phyloP scores from a whole-genome alignment of 23 tunicate species.

The Trididemnum miniatum region DNA sequence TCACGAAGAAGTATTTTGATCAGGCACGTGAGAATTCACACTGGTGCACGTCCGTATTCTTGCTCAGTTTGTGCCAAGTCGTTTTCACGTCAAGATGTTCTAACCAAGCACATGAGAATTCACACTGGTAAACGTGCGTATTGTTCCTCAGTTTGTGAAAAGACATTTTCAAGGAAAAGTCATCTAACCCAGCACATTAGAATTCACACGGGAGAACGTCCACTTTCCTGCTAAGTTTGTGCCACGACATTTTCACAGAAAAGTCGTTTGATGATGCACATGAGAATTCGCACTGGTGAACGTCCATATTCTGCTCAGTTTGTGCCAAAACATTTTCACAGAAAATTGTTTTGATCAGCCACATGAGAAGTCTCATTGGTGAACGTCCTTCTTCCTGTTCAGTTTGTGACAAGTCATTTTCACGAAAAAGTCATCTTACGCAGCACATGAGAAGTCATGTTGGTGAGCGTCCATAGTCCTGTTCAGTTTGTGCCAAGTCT shows the following conservation, averaged over 20 bases:
- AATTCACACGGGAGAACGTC: constrained; percentile 44
- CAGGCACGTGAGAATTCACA: not conserved
- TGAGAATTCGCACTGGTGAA: constrained; percentile 63
- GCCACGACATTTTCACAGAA: constrained; percentile 38
- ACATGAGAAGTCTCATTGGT: constrained; percentile 44
- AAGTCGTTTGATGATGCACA: constrained; percentile 43
- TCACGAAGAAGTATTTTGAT: not conserved
- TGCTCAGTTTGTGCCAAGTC: not conserved
- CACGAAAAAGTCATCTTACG: constrained; percentile 10
- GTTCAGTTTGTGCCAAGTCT: not conserved
- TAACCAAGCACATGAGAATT: constrained; percentile 25
- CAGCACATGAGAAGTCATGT: not conserved
- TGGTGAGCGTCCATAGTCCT: not conserved
- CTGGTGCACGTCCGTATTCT: not conserved
- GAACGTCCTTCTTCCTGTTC: constrained; percentile 55
- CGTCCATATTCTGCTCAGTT: constrained; percentile 54
- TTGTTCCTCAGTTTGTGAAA: constrained; percentile 44
- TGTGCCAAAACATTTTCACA: constrained; percentile 54
- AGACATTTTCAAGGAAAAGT: constrained; percentile 40
- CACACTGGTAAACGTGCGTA: constrained; percentile 53
- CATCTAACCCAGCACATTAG: constrained; percentile 55
- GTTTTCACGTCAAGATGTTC: not conserved
- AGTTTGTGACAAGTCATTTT: constrained; percentile 39
- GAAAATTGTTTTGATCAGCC: constrained; percentile 37
- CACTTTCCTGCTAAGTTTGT: constrained; percentile 37